Conservation (phyloP, 2,888 invertebrate species). For the Leptopilina drosophilae region DNA sequence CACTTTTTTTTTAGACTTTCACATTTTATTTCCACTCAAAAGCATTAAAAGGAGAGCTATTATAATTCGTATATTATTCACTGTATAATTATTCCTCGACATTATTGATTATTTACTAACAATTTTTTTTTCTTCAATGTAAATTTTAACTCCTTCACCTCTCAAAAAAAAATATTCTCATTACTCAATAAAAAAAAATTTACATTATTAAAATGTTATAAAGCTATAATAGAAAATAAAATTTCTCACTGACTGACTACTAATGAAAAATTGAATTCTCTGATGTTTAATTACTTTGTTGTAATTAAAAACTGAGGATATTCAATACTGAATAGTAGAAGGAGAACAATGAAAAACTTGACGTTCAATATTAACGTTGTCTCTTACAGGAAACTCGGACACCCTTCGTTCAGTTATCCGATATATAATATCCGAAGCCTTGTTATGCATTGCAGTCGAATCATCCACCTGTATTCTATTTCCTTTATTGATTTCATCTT, state of each 20-base stretch:
- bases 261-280: not conserved
- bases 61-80: too few species aligned
- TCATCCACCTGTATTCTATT: constrained; percentile 49
- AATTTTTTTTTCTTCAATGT: too few species aligned
- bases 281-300: constrained; percentile 34
- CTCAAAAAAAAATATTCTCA: too few species aligned
- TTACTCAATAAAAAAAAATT: too few species aligned
- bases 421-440: constrained; percentile 54
- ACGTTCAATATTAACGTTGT: constrained; percentile 45
- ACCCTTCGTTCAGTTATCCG: constrained; percentile 48
- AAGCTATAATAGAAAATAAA: not conserved
- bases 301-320: constrained; percentile 26
- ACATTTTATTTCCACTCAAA: not conserved
- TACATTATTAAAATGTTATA: not conserved
- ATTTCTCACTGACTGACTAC: too few species aligned
- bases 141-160: too few species aligned
- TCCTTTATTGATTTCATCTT: constrained; percentile 23
- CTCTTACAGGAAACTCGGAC: constrained; percentile 48
- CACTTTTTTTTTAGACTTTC: not conserved
- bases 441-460: constrained; percentile 50
- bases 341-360: constrained; percentile 47
- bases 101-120: too few species aligned
- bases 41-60: too few species aligned
- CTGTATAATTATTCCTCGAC: too few species aligned
- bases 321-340: not conserved